Evolutionary conservation across 2,797 vertebrate species (phyloP).

Genomic region (Leuciscus waleckii): DNA sequence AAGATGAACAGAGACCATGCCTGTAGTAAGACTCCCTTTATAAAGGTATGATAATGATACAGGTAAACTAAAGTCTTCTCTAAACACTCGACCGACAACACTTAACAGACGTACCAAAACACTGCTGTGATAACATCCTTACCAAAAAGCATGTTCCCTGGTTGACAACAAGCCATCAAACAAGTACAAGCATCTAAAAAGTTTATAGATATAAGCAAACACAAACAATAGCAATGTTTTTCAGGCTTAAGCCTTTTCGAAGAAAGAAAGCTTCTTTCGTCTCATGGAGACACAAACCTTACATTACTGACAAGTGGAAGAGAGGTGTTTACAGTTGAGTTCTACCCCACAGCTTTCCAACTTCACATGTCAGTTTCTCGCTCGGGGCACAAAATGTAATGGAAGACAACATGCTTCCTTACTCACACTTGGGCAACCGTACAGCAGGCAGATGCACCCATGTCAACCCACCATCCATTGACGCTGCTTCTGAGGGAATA

Average conservation of each 20-base stretch:
- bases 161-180: neutral
- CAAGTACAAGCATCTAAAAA: neutral
- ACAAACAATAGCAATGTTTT: neutral
- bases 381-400: conserved; percentile 46
- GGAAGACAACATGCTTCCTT: conserved; percentile 50
- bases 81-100: neutral
- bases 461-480: conserved; percentile 46
- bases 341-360: conserved; percentile 44
- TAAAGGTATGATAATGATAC: conserved; percentile 91
- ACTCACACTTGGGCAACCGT: conserved; percentile 45
- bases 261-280: conserved; percentile 55
- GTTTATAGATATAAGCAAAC: neutral
- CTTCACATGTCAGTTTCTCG: conserved; percentile 35
- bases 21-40: conserved; percentile 87
- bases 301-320: conserved; percentile 4
- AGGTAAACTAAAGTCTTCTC: conserved; percentile 58
- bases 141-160: neutral
- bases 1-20: conserved; percentile 61
- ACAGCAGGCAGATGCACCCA: conserved; percentile 37
- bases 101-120: neutral
- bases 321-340: conserved; percentile 51
- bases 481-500: conserved; percentile 35
- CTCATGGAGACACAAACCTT: conserved; percentile 57
- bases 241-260: conserved; percentile 41
- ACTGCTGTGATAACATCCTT: neutral